Conservation (phyloP, 2,113 vertebrate genomes). For the Gallinago undulata region DNA sequence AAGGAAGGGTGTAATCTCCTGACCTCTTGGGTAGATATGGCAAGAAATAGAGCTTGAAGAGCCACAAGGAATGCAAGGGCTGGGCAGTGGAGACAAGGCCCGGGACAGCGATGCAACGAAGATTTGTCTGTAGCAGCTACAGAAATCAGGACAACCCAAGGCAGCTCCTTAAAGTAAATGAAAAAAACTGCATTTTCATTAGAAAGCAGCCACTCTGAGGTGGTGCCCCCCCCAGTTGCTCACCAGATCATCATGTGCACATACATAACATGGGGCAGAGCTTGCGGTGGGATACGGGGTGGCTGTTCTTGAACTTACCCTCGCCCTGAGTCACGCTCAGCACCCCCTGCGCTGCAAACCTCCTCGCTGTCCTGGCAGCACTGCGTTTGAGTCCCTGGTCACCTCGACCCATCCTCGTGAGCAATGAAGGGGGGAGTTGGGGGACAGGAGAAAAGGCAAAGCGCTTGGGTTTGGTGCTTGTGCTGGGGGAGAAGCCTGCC, state of each 20-base stretch:
- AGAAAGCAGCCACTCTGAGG: neutral
- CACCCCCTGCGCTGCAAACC: neutral
- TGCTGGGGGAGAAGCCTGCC: neutral
- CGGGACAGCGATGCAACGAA: neutral
- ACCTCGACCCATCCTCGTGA: neutral
- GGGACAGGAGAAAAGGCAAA: neutral
- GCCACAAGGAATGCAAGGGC: neutral
- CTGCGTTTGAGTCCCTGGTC: neutral
- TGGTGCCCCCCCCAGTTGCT: neutral
- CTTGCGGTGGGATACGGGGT: fast-evolving
- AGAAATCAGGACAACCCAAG: neutral
- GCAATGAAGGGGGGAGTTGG: neutral
- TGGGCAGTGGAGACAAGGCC: neutral
- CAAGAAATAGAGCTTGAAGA: neutral
- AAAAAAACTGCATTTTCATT: neutral
- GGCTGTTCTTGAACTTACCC: neutral
- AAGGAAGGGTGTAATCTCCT: neutral
- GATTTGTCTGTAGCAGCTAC: neutral
- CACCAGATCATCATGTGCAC: fast-evolving
- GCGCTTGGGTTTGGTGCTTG: neutral
- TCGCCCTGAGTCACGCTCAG: neutral
- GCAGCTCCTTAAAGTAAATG: neutral
- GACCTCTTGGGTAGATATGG: neutral
- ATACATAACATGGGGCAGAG: fast-evolving
- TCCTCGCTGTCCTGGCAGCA: neutral